Evolutionary conservation across 1,140 invertebrate genomes (phyloP), one percentile per base, ranked within the genome.

Genomic region (Physella acuta): DNA sequence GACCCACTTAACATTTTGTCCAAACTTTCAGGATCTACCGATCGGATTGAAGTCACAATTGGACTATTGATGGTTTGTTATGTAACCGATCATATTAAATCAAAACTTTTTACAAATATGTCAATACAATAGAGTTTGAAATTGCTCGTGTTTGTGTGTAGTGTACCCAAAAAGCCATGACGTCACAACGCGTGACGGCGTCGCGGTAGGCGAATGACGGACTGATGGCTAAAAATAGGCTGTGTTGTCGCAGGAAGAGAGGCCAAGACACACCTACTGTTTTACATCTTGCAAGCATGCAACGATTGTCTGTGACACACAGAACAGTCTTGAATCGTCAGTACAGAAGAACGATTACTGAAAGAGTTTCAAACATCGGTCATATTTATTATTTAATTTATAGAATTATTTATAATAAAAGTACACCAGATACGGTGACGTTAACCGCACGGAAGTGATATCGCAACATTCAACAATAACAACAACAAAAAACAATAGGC

Each of bases 1-100:
- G 74, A 76, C 73, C 73, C 68, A 26, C 58, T 78, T 52, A 16
- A n/a, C 34, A 52, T 64, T 64, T 64, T 52, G 1, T 14, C 62
- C 17, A 64, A 52, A 37, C 24, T 51, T n/a, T 51, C 0, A 30
- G 30, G 26, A 52, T 31, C 26, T 64, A 33, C 26, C 26, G 62
- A 64, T 64, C 62, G 62, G 52, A 64, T 33, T 52, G 11, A 1
- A 11, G 28, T 31, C 30, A 24, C 26, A 5, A 17, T 53, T 52
- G 0, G 49, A 3, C 2, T 28, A 64, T 14, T 14, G 16, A 16
- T 52, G 20, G 34, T 30, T 33, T 30, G 2, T 37, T 14, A 28
- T 52, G 14, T 31, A 2, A 14, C 5, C n/a, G 16, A 37, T n/a
- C 14, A 52, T 17, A 2, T 30, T 51, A 14, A 20, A 51, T 4